Evolutionary conservation across 2,113 vertebrate genomes (phyloP).

Genomic region (Platycercus adscitus): DNA sequence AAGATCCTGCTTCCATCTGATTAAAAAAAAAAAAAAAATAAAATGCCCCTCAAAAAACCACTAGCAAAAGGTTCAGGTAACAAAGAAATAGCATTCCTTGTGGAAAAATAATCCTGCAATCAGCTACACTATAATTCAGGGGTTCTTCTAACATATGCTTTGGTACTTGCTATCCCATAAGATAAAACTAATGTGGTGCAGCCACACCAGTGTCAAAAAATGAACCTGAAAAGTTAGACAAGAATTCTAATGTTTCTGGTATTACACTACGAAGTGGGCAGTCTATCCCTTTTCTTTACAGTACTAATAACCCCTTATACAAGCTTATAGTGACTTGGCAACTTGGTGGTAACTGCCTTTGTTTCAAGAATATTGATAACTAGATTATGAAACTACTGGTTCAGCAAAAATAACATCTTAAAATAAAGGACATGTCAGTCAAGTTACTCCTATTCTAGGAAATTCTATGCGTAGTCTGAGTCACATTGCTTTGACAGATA

Average conservation of each 20-base stretch:
- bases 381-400: constrained; percentile 7
- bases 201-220: neutral
- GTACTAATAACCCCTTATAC: neutral
- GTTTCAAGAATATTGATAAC: constrained; percentile 26
- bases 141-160: neutral
- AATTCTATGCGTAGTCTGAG: constrained; percentile 19
- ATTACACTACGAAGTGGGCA: neutral
- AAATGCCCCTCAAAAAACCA: neutral
- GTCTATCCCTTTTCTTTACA: neutral
- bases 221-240: neutral
- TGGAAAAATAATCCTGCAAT: neutral
- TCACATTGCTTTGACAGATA: constrained; percentile 42
- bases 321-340: neutral
- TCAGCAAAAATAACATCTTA: constrained; percentile 39
- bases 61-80: neutral
- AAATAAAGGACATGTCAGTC: constrained; percentile 37
- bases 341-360: neutral
- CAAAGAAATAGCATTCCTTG: neutral
- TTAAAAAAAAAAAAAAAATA: neutral
- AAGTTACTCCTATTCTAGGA: constrained; percentile 44
- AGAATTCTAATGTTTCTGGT: neutral
- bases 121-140: neutral
- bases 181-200: neutral
- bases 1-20: neutral
- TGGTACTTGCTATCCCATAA: neutral